Evolutionary conservation across 2,797 vertebrate genomes (phyloP).

Genomic region (Sebastes cheni): DNA sequence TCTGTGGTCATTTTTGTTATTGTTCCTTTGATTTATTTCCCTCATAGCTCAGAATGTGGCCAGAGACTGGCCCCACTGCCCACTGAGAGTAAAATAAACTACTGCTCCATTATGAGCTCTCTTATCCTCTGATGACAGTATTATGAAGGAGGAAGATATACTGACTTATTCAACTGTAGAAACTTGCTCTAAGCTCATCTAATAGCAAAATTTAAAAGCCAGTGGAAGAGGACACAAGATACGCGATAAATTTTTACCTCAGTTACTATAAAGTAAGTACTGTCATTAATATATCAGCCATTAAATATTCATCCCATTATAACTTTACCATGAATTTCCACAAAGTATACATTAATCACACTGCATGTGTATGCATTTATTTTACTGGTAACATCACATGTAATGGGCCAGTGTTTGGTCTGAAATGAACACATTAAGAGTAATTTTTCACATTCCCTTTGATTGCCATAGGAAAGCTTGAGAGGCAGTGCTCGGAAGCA

Average conservation of each 20-base stretch:
- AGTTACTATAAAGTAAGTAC: slow-evolving; percentile 12
- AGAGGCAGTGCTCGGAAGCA: slow-evolving; percentile 44
- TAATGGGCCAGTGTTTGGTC: neutral
- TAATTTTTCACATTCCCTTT: slow-evolving; percentile 59
- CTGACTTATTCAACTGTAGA: slow-evolving; percentile 22
- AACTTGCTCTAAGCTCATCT: slow-evolving; percentile 21
- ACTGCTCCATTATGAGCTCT: slow-evolving; percentile 57
- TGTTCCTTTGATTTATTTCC: slow-evolving; percentile 78
- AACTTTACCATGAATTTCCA: slow-evolving; percentile 6
- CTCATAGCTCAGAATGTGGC: slow-evolving; percentile 50
- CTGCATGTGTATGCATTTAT: slow-evolving; percentile 19
- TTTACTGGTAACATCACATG: slow-evolving; percentile 1
- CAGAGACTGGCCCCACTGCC: slow-evolving; percentile 49
- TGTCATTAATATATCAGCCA: slow-evolving; percentile 18
- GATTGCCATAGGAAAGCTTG: slow-evolving; percentile 58
- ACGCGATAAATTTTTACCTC: slow-evolving; percentile 11
- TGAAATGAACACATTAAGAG: slow-evolving; percentile 52
- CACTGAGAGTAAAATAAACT: slow-evolving; percentile 67
- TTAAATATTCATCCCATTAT: slow-evolving; percentile 33
- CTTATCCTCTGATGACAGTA: slow-evolving; percentile 56
- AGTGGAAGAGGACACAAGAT: slow-evolving; percentile 2
- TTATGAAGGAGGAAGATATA: slow-evolving; percentile 57
- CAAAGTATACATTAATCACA: slow-evolving; percentile 21
- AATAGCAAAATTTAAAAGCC: slow-evolving; percentile 21
- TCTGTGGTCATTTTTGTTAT: slow-evolving; percentile 75